These are phyloP conservation scores for Drosophila melanica DNA, from an alignment of 1,140 invertebrate genomes.

Conservation along the genomic window DNA sequence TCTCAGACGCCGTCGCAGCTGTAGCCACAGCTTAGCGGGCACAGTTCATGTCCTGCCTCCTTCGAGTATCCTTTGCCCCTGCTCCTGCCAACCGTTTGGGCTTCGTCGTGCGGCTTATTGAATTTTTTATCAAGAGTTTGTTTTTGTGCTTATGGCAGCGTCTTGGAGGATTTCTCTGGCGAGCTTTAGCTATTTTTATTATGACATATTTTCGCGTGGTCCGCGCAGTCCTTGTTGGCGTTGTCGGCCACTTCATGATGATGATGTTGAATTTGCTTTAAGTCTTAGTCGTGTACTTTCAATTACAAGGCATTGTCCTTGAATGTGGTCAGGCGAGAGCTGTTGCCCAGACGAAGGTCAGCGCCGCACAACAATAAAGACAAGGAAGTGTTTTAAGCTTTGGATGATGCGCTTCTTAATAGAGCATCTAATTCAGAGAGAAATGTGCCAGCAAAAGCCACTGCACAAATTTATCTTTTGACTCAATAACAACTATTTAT, in stretches of 20 bases:
- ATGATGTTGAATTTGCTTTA: slow-evolving; percentile 70
- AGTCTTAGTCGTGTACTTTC: slow-evolving; percentile 71
- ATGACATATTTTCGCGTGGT: slow-evolving; percentile 51
- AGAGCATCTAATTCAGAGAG: neutral
- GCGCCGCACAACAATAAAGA: slow-evolving; percentile 18
- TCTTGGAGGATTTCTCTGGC: slow-evolving; percentile 54
- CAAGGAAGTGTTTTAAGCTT: slow-evolving; percentile 57
- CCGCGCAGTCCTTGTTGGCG: slow-evolving; percentile 8
- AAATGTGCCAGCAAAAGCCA: slow-evolving; percentile 23
- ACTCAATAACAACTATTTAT: neutral
- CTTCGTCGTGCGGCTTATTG: slow-evolving; percentile 60
- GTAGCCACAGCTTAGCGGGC: slow-evolving; percentile 37
- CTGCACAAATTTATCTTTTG: slow-evolving; percentile 6
- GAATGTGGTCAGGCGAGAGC: slow-evolving; percentile 35
- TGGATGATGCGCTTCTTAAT: neutral
- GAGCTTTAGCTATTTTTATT: slow-evolving; percentile 65
- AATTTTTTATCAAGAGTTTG: slow-evolving; percentile 77
- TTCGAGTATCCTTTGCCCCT: slow-evolving; percentile 23
- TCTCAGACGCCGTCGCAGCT: neutral
- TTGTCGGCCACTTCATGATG: slow-evolving; percentile 60
- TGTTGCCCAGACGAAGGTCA: slow-evolving; percentile 56
- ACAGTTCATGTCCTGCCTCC: slow-evolving; percentile 50
- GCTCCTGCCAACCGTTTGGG: slow-evolving; percentile 5
- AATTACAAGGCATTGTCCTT: slow-evolving; percentile 75
- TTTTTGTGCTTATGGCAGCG: slow-evolving; percentile 66